A percentile compares a stretch with the other conserved stretches of the same genome.
These are phyloP conservation scores for Cryptoprocta ferox DNA, from an alignment of 2,797 vertebrate species.

Conservation along the genomic window DNA sequence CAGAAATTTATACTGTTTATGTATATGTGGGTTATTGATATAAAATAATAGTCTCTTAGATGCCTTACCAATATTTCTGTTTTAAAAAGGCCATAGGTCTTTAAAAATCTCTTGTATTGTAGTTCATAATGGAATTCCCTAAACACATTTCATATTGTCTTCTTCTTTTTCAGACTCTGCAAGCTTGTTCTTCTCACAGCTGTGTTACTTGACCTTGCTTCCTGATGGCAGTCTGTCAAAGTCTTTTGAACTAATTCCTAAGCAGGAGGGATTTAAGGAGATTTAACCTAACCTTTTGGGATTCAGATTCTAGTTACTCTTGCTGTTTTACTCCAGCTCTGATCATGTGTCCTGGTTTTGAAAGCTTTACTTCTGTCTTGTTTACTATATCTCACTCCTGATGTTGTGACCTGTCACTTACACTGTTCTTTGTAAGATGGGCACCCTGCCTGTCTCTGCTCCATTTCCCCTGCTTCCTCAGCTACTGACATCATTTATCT, in stretches of 20 bases:
- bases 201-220: conserved; percentile 3
- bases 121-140: neutral
- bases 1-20: neutral
- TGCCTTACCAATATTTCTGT: neutral
- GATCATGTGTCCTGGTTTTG: neutral
- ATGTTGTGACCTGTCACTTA: neutral
- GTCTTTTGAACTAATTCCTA: conserved; percentile 41
- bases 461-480: neutral
- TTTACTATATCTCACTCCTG: neutral
- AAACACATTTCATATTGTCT: neutral
- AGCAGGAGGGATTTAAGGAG: conserved; percentile 11
- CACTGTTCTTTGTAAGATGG: neutral
- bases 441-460: neutral
- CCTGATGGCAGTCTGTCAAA: neutral
- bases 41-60: neutral
- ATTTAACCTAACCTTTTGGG: neutral
- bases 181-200: neutral
- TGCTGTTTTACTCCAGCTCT: neutral
- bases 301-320: conserved; percentile 21
- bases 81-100: neutral
- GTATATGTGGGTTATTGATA: neutral
- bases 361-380: conserved; percentile 4
- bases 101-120: neutral
- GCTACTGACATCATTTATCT: neutral
- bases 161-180: neutral